Evolutionary conservation across 2,113 vertebrate genomes (phyloP), one percentile per base, ranked within the genome.

Genomic region (Steatornis caripensis): DNA sequence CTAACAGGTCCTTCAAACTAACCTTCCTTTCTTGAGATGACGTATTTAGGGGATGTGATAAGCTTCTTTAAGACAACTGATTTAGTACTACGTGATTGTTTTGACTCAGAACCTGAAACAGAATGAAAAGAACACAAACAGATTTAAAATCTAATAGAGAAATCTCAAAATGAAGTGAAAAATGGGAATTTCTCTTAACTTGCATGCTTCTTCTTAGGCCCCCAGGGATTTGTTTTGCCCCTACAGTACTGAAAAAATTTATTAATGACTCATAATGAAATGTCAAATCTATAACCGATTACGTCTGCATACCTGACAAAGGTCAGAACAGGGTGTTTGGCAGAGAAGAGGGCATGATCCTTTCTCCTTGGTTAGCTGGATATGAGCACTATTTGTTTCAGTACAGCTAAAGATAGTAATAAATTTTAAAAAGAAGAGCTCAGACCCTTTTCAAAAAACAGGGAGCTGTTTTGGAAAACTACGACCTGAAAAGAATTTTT

Each of bases 401-500:
- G 72, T 64, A 79, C 27, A 89, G 65, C 70, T 85, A 53, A 61
- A 82, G 81, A 82, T 45, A 82, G 77, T 84, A 2, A 54, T 15
- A 29, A 22, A 41, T 85, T 91, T 79, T 76, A 53, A 93, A 91
- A 95, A 36, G 48, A 94, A 76, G 49, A 89, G 80, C 66, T 82
- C 5, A 0, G 34, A 10, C 48, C 24, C 48, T 95, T 74, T 43
- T 37, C 24, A 51, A 45, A 88, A 71, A 81, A 12, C 5, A 51
- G 36, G 48, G 37, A 78, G 48, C 71, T 92, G 41, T 84, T 93
- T 84, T 2, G 3, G 85, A 76, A 84, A 76, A 58, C 61, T 69
- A 6, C 4, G 62, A 93, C 85, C 88, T 93, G 85, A 85, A 92
- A 95, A 72, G 88, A 43, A 94, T 94, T 94, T 90, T 80, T 85